Base-by-base conservation (phyloP, 2,113 vertebrate species). In the Octodon degus region DNA sequence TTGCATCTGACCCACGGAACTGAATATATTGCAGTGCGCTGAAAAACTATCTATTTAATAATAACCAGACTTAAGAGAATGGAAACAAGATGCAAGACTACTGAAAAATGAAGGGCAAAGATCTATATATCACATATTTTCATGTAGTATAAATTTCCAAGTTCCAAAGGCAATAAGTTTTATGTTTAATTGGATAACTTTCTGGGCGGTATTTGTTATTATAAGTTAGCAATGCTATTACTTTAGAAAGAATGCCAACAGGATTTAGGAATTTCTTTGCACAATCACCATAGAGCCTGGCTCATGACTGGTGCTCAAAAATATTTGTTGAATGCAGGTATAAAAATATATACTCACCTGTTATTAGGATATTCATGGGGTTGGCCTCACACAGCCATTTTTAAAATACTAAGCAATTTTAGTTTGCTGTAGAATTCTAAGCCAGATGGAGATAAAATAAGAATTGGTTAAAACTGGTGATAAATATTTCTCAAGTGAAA, bases 21-120 rank as follows among this genome's bases (percentile, higher is more conserved):
- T 50, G 2, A 97, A 89, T 97, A 93, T 89, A 47, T 97, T 89
- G 24, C 34, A 25, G 12, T 91, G 72, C 96, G 89, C 60, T 95
- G 70, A 91, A 97, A 98, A 98, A 96, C 88, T 22, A 81, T 94
- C 72, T 77, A 30, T 58, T 96, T 97, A 98, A 96, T 34, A 96
- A 96, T 87, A 97, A 97, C 70, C 91, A 98, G 96, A 63, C 74
- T 92, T 96, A 43, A 79, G 86, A 86, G 83, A 97, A 97, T 76
- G 53, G 80, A 88, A 97, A 96, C 92, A 97, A 89, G 55, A 84
- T 81, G 50, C 11, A 86, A 86, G 90, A 87, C 90, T 93, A 95
- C 95, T 80, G 88, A 95, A 93, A 97, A 96, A 88, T 67, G 25
- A 92, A 96, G 67, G 77, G 58, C 77, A 88, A 95, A 43, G 53